Conservation (phyloP, 1,140 invertebrate genomes). For the Drosophila parabipectinata region DNA sequence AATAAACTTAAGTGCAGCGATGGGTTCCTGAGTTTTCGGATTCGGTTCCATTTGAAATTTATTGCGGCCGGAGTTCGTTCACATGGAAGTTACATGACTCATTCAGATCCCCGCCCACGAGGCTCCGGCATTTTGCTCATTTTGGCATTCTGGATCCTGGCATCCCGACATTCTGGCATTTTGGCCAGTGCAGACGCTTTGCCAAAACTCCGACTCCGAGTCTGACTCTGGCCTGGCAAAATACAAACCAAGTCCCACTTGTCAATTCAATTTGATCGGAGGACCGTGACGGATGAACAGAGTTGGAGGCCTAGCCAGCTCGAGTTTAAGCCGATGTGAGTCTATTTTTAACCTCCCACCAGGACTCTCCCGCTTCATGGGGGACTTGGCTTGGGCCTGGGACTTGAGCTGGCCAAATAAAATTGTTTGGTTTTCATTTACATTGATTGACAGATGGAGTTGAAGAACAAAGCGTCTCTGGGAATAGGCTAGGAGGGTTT, state of each 20-base stretch:
- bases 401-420: slow-evolving; percentile 46
- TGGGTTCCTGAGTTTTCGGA: slow-evolving; percentile 38
- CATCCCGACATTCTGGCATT: slow-evolving; percentile 33
- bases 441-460: slow-evolving; percentile 48
- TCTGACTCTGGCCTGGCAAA: slow-evolving; percentile 24
- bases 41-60: slow-evolving; percentile 74
- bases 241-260: slow-evolving; percentile 66
- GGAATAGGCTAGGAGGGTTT: slow-evolving; percentile 6
- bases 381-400: neutral
- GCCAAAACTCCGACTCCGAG: slow-evolving; percentile 18
- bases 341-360: slow-evolving; percentile 22
- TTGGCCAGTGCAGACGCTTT: slow-evolving; percentile 21
- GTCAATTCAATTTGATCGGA: slow-evolving; percentile 72
- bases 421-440: slow-evolving; percentile 56
- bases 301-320: slow-evolving; percentile 18
- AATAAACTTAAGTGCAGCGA: slow-evolving; percentile 65
- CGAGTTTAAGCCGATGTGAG: slow-evolving; percentile 10
- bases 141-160: slow-evolving; percentile 18
- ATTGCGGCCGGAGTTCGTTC: slow-evolving; percentile 78
- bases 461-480: slow-evolving; percentile 15
- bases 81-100: slow-evolving; percentile 74
- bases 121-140: slow-evolving; percentile 39
- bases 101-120: slow-evolving; percentile 41
- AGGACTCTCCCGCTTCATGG: slow-evolving; percentile 16
- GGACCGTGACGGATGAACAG: slow-evolving; percentile 39